phyloP scores from a whole-genome alignment of 2,113 vertebrate species.

The Prunella himalayana region DNA sequence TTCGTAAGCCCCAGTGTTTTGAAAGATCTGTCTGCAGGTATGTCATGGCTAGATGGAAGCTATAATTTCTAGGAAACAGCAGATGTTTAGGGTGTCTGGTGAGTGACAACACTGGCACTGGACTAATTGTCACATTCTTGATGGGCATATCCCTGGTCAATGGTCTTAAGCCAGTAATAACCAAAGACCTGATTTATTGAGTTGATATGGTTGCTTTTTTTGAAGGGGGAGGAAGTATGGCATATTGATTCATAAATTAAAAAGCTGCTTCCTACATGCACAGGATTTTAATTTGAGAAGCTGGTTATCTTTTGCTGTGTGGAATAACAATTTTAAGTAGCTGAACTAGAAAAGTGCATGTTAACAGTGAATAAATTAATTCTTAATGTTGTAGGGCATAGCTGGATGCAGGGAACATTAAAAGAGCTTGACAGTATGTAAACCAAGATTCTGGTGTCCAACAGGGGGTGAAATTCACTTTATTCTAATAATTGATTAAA shows the following conservation, averaged over 20 bases:
- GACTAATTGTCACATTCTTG: slow-evolving; percentile 28
- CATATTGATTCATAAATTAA: slow-evolving; percentile 3
- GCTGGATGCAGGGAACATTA: not conserved
- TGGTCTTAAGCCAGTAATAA: slow-evolving; percentile 14
- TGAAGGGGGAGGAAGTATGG: not conserved
- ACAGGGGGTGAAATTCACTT: slow-evolving; percentile 18
- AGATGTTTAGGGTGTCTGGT: slow-evolving; percentile 43
- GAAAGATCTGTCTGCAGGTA: slow-evolving; percentile 38
- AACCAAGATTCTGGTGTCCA: not conserved
- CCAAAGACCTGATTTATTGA: not conserved
- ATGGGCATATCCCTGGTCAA: not conserved
- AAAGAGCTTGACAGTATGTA: not conserved
- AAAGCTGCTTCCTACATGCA: not conserved
- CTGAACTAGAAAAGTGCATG: not conserved
- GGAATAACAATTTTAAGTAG: slow-evolving; percentile 3
- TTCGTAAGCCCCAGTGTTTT: not conserved
- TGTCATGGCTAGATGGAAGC: not conserved
- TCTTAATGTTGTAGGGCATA: not conserved
- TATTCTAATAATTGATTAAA: slow-evolving; percentile 38
- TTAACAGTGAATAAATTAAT: not conserved
- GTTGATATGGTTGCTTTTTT: not conserved
- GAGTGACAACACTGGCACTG: slow-evolving; percentile 8
- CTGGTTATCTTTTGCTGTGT: not conserved
- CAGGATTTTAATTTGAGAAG: not conserved
- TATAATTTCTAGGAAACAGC: slow-evolving; percentile 42